Base-by-base conservation (phyloP, 2,797 vertebrate species). In the Spea hammondii region DNA sequence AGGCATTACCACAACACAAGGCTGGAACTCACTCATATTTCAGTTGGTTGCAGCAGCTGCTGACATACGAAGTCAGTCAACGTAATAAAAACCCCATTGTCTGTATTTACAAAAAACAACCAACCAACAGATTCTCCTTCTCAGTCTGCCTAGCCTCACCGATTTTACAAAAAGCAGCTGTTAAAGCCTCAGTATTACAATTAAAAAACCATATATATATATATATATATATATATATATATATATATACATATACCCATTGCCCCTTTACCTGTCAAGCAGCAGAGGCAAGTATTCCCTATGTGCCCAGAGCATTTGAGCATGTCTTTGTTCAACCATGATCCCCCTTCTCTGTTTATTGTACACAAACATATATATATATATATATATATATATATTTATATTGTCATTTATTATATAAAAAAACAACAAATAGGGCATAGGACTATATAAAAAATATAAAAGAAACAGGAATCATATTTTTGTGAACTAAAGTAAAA, bases 61-160 rank as follows among this genome's bases (percentile, higher is more conserved):
- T 60, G 69, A 77, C 67, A 80, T 74, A 68, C 79, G 65, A 65
- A 65, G 70, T 55, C 59, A 53, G 44, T 13, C 17, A 6, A 53
- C 47, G 44, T 62, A 70, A 80, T 69, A 66, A 54, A 72, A 78
- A 65, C 13, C 46, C 64, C 75, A 77, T 74, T 82, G 75, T 82
- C 46, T 50, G 6, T 8, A 57, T 54, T 46, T 17, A 45, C 14
- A 46, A 46, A 50, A 57, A 32, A 32, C 2, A 32, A 32, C 2
- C 32, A 32, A 32, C 32, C 32, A 32, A 49, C 6, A 5, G 12
- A 72, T 59, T 66, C 14, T 64, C 32, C 47, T 5, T 45, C 4
- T 65, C 46, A 11, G 14, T 13, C 48, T 48, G 13, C 44, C 59
- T 3, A 4, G 66, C 60, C 73, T 32, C 70, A 68, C 79, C 74